Evolutionary conservation across 2,113 vertebrate genomes (phyloP).

Genomic region (Oxyura jamaicensis): DNA sequence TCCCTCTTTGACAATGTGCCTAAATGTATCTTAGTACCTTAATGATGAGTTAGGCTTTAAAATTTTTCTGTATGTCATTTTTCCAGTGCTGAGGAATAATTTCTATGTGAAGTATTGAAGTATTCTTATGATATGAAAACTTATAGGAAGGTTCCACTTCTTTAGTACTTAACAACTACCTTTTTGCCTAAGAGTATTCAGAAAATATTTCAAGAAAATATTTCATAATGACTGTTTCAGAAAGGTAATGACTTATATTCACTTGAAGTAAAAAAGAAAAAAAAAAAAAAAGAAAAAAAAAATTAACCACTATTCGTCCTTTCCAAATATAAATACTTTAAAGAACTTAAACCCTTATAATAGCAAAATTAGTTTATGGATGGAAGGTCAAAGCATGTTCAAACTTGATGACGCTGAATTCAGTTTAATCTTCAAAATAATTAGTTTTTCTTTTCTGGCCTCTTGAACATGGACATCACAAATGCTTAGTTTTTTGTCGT

Average conservation of each 20-base stretch:
- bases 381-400: not conserved
- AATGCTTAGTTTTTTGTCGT: not conserved
- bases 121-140: not conserved
- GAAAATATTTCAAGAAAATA: not conserved
- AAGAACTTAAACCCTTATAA: not conserved
- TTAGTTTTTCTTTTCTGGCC: not conserved
- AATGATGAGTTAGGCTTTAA: not conserved
- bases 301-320: not conserved
- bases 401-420: not conserved
- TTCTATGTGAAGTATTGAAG: not conserved
- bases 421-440: not conserved
- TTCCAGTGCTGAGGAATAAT: not conserved
- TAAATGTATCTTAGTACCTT: not conserved
- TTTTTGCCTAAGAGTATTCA: not conserved
- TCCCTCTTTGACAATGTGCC: not conserved
- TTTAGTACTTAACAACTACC: not conserved
- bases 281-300: not conserved
- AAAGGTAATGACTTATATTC: not conserved
- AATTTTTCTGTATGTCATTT: not conserved
- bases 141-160: not conserved
- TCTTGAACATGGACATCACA: not conserved
- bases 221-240: not conserved
- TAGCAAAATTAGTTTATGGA: not conserved
- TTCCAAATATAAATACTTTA: not conserved
- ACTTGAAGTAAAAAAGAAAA: not conserved